Conservation (phyloP, 2,888 invertebrate species). For the Zaprionus lineosus region DNA sequence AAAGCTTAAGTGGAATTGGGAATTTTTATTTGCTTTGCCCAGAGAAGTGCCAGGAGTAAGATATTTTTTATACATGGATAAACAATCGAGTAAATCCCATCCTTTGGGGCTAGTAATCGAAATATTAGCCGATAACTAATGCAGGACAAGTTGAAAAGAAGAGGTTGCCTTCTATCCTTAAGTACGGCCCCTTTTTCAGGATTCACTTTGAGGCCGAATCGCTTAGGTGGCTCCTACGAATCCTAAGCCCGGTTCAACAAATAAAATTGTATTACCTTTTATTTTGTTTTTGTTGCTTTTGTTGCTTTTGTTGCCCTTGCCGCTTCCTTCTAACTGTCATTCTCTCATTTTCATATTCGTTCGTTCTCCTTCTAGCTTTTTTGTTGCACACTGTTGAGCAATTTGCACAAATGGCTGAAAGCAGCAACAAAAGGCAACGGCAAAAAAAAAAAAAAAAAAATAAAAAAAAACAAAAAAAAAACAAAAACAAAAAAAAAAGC, state of each 20-base stretch:
- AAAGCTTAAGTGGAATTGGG: no score
- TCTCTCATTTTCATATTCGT: no score
- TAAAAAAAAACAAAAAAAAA: constrained; percentile 5
- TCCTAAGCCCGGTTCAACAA: constrained; percentile 3
- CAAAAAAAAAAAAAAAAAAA: constrained; percentile 16
- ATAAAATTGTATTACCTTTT: constrained; percentile 26
- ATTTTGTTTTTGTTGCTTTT: constrained; percentile 7
- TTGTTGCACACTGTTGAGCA: constrained; percentile 54
- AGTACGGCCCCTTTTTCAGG: constrained; percentile 1
- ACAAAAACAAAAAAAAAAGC: constrained; percentile 8
- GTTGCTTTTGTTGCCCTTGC: not conserved
- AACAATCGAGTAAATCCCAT: no score
- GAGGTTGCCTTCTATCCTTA: not conserved
- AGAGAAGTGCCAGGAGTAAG: no score
- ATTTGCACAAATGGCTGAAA: constrained; percentile 71
- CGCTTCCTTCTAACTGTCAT: not conserved
- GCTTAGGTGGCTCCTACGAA: not conserved
- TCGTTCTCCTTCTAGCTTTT: constrained; percentile 8
- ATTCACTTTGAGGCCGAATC: constrained; percentile 4
- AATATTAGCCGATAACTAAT: no score
- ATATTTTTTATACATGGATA: no score
- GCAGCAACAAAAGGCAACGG: constrained; percentile 48
- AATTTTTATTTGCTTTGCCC: no score
- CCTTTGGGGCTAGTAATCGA: no score
- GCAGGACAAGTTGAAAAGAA: not conserved